These are phyloP conservation scores for Polypedilum vanderplanki DNA, from an alignment of 1,140 invertebrate genomes.

Conservation along the genomic window DNA sequence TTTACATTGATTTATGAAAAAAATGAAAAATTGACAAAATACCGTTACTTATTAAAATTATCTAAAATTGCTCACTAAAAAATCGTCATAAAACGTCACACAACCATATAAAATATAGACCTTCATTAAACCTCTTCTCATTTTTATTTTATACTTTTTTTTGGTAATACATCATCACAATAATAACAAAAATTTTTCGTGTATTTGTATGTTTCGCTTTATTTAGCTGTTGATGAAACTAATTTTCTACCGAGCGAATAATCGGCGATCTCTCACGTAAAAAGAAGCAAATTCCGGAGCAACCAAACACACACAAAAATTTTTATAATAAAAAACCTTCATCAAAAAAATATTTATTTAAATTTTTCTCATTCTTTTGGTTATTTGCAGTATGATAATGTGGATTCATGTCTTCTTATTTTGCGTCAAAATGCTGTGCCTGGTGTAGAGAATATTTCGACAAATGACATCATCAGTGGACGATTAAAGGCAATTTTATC, in stretches of 20 bases:
- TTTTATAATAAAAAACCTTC: background rate
- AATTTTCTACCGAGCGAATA: slow-evolving; percentile 12
- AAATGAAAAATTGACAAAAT: no score
- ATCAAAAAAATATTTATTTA: slow-evolving; percentile 13
- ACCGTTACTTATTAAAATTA: no score
- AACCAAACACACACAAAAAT: background rate
- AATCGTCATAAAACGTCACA: no score
- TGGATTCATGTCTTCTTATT: slow-evolving; percentile 71
- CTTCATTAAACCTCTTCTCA: no score
- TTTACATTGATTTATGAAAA: no score
- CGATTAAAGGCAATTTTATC: slow-evolving; percentile 82
- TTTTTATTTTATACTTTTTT: no score
- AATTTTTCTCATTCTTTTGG: slow-evolving; percentile 30
- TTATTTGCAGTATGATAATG: slow-evolving; percentile 76
- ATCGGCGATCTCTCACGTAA: slow-evolving; percentile 3
- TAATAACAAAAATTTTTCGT: background rate
- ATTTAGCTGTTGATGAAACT: background rate
- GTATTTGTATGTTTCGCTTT: no score
- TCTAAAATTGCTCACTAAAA: no score
- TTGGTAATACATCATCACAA: background rate
- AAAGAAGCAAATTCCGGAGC: background rate
- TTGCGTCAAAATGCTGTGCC: slow-evolving; percentile 73
- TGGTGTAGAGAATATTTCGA: slow-evolving; percentile 70
- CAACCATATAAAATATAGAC: no score
- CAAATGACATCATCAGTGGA: slow-evolving; percentile 74